Conservation (phyloP, 2,113 vertebrate genomes). For the Globicephala melas region DNA sequence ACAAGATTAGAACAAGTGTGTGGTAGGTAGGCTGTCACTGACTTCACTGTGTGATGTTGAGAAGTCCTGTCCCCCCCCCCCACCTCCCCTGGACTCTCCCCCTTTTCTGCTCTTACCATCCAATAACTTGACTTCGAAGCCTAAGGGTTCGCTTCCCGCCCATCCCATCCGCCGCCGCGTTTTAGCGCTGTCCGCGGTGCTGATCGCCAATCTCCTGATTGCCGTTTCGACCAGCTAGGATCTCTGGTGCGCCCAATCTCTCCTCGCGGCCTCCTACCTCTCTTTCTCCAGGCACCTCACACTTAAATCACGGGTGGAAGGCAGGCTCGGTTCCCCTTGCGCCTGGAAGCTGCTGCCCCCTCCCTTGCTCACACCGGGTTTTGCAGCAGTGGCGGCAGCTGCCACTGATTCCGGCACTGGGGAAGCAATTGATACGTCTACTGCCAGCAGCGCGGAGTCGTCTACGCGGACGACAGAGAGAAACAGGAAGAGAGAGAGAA, state of each 20-base stretch:
- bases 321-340: conserved; percentile 40
- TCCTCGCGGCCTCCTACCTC: conserved; percentile 35
- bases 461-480: conserved; percentile 16
- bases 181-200: conserved; percentile 69
- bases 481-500: neutral
- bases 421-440: conserved; percentile 65
- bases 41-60: neutral
- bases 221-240: neutral
- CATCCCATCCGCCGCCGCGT: neutral
- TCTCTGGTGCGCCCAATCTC: conserved; percentile 27
- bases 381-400: conserved; percentile 65
- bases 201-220: conserved; percentile 29
- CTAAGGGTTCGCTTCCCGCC: neutral
- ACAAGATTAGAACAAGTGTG: conserved; percentile 30
- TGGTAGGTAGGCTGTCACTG: neutral
- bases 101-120: neutral
- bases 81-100: neutral
- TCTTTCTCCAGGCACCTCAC: conserved; percentile 41
- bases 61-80: neutral
- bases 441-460: conserved; percentile 67
- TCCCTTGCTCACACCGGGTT: conserved; percentile 40
- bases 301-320: conserved; percentile 63
- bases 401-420: conserved; percentile 24
- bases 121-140: conserved; percentile 52
- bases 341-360: neutral